phyloP scores from a whole-genome alignment of 2,797 vertebrate genomes.

The Neosilurus mollespiculum region DNA sequence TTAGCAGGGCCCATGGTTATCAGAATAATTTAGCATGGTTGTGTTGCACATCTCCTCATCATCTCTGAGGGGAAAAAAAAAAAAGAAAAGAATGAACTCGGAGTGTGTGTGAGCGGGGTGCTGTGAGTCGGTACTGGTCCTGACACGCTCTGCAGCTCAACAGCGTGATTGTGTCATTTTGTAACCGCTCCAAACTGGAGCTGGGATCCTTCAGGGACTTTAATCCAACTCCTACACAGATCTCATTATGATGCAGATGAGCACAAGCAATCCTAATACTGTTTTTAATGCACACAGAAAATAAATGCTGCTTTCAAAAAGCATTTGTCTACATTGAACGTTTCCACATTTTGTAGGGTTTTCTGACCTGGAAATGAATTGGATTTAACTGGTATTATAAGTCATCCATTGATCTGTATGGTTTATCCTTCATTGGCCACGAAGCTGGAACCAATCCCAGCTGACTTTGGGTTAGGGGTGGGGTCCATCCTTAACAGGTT shows the following conservation, averaged over 20 bases:
- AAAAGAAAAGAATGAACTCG: background rate
- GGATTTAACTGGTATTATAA: background rate
- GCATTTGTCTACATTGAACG: background rate
- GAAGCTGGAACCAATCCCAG: too few species aligned
- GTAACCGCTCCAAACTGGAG: background rate
- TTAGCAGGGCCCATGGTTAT: constrained; percentile 26
- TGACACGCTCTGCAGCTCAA: background rate
- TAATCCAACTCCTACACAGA: constrained; percentile 25
- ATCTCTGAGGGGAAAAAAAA: background rate
- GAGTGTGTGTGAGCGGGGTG: background rate
- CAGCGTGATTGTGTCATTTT: background rate
- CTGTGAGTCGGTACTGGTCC: background rate
- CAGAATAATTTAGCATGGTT: constrained; percentile 7
- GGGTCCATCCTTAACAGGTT: too few species aligned
- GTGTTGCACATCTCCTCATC: background rate
- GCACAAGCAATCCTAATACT: constrained; percentile 9
- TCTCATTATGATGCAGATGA: background rate
- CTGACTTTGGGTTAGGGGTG: too few species aligned
- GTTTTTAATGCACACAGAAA: constrained; percentile 8
- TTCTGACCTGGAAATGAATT: background rate
- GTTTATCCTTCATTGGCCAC: too few species aligned
- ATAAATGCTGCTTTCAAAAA: background rate
- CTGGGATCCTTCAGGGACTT: background rate
- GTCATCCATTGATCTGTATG: background rate
- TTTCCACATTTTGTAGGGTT: constrained; percentile 1